Percentiles rank a stretch among this genome's conserved stretches.
Conservation (phyloP, 2,113 vertebrate species). For the Nannobrachium achirus region DNA sequence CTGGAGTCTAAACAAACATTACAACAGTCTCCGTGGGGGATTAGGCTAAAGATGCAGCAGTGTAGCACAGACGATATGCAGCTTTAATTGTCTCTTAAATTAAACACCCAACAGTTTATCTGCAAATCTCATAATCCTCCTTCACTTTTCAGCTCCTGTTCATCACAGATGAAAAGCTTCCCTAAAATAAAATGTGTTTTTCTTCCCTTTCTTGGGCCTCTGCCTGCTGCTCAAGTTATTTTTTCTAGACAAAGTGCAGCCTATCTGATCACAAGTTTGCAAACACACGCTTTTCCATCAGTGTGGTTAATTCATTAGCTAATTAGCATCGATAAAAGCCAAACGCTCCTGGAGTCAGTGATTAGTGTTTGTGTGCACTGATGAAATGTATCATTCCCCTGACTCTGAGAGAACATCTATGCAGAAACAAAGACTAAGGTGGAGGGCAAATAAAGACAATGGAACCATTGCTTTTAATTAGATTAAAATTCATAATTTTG, state of each 20-base stretch:
- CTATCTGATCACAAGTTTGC: constrained; percentile 52
- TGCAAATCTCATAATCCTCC: constrained; percentile 64
- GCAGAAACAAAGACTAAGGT: constrained; percentile 14
- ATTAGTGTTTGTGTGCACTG: constrained; percentile 51
- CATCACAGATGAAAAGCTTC: constrained; percentile 42
- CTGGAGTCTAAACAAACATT: constrained; percentile 59
- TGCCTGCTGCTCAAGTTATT: constrained; percentile 14
- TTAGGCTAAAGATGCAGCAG: constrained; percentile 58
- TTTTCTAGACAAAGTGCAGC: constrained; percentile 37
- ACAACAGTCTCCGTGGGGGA: constrained; percentile 60
- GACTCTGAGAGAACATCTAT: constrained; percentile 32
- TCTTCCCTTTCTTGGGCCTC: constrained; percentile 11
- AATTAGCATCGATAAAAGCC: constrained; percentile 62
- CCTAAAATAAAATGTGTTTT: background rate
- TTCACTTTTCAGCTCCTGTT: constrained; percentile 51
- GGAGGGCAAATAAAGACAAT: too few relatives aligned
- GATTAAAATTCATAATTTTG: too few relatives aligned
- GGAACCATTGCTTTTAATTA: too few relatives aligned
- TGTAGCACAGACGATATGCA: constrained; percentile 47
- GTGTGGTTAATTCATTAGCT: constrained; percentile 62
- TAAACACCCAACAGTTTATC: constrained; percentile 57
- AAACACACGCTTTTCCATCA: constrained; percentile 57
- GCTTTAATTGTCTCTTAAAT: constrained; percentile 68
- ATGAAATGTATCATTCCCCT: constrained; percentile 58
- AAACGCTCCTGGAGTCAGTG: constrained; percentile 55